phyloP scores from a whole-genome alignment of 2,797 vertebrate genomes.

The Acipenser ruthenus region DNA sequence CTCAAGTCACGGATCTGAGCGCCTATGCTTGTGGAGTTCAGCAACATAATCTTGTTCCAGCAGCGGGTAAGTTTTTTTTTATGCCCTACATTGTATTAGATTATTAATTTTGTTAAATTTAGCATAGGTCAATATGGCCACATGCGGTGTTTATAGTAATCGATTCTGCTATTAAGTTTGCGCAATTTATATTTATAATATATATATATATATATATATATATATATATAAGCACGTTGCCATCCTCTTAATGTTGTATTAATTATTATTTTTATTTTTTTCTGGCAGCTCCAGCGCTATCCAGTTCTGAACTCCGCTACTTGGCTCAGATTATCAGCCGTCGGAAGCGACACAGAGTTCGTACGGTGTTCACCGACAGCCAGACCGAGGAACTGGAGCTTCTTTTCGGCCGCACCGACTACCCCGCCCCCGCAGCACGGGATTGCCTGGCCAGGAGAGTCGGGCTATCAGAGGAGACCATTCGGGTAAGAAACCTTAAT shows the following conservation, averaged over 20 bases:
- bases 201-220: too few species aligned
- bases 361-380: constrained; percentile 55
- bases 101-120: neutral
- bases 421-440: constrained; percentile 43
- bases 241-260: too few species aligned
- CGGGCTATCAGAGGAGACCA: constrained; percentile 54
- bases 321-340: constrained; percentile 6
- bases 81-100: neutral
- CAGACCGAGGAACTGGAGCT: constrained; percentile 50
- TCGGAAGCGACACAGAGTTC: constrained; percentile 37
- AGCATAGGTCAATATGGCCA: neutral
- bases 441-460: constrained; percentile 36
- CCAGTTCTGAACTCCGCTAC: constrained; percentile 15
- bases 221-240: too few species aligned
- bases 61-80: constrained; percentile 26
- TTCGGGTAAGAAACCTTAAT: constrained; percentile 46
- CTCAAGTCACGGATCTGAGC: constrained; percentile 14
- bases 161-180: too few species aligned
- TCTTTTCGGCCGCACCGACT: constrained; percentile 46
- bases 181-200: too few species aligned
- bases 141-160: too few species aligned
- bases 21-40: constrained; percentile 8
- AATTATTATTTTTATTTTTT: neutral
- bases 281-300: constrained; percentile 16
- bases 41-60: constrained; percentile 13